Percentiles rank a stretch among this genome's conserved stretches.
Evolutionary conservation across 2,113 vertebrate species (phyloP).

Genomic region (Canis aureus): DNA sequence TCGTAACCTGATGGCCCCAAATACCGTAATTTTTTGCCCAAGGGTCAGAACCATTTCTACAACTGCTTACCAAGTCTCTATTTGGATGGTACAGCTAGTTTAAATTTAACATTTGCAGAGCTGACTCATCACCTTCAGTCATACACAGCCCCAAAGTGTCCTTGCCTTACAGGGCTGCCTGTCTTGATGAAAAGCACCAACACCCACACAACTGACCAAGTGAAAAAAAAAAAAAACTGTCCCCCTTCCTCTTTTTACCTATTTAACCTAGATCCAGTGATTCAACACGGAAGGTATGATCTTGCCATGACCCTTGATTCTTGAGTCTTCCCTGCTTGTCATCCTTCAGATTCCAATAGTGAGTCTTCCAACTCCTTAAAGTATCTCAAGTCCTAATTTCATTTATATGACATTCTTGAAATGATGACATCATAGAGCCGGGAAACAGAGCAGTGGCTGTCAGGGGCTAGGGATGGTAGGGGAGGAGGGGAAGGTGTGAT

Average conservation of each 20-base stretch:
- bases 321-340: neutral
- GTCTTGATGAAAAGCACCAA: neutral
- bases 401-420: neutral
- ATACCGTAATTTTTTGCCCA: neutral
- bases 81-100: neutral
- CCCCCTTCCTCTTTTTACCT: neutral
- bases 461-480: neutral
- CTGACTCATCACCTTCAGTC: neutral
- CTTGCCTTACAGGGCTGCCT: neutral
- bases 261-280: neutral
- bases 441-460: neutral
- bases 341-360: neutral
- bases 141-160: neutral
- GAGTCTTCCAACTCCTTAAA: neutral
- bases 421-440: neutral
- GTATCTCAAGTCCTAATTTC: neutral
- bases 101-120: conserved; percentile 17
- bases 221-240: neutral
- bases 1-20: neutral
- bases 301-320: neutral
- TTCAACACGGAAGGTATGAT: neutral
- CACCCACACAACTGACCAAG: neutral
- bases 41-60: neutral
- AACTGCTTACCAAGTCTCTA: neutral
- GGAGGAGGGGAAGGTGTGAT: too few species aligned